Percentiles rank a stretch among this genome's conserved stretches.
Evolutionary conservation across 2,888 invertebrate genomes (phyloP).

Genomic region (Sialis fuliginosa): DNA sequence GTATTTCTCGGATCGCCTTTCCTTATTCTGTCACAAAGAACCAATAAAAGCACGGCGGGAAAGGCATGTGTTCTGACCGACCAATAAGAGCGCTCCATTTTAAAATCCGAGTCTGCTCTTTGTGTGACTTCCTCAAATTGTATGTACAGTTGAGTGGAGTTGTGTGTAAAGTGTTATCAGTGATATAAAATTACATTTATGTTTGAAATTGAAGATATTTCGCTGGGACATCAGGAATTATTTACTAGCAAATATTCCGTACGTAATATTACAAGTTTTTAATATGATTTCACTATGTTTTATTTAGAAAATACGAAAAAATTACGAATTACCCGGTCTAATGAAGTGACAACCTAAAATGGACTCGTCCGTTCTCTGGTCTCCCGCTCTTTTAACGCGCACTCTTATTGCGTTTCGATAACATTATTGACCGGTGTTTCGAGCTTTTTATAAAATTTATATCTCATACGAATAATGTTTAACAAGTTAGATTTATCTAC

Average conservation of each 20-base stretch:
- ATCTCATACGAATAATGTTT: too few relatives aligned
- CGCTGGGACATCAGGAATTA: conserved; percentile 46
- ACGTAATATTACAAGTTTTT: conserved; percentile 26
- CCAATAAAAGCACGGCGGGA: conserved; percentile 24
- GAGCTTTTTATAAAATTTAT: too few relatives aligned
- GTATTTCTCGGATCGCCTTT: conserved; percentile 3
- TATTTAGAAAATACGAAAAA: conserved; percentile 20
- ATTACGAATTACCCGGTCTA: conserved; percentile 12
- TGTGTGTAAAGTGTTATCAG: conserved; percentile 26
- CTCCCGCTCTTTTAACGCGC: conserved; percentile 5
- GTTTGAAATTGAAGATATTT: conserved; percentile 54
- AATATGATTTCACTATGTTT: conserved; percentile 17
- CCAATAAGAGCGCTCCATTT: conserved; percentile 23
- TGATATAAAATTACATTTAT: conserved; percentile 26
- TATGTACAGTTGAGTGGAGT: conserved; percentile 22
- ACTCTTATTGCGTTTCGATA: conserved; percentile 1
- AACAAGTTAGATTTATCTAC: too few relatives aligned
- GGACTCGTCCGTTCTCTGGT: conserved; percentile 19
- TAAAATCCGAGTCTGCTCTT: conserved; percentile 27
- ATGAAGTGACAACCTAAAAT: conserved; percentile 14
- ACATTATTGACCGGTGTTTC: not conserved
- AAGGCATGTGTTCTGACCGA: conserved; percentile 20
- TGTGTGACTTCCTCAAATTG: conserved; percentile 24
- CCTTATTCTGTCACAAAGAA: conserved; percentile 6
- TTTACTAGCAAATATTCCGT: conserved; percentile 48